These are phyloP conservation scores for Sinocyclocheilus rhinocerous DNA, from an alignment of 2,113 vertebrate genomes.

Conservation along the genomic window DNA sequence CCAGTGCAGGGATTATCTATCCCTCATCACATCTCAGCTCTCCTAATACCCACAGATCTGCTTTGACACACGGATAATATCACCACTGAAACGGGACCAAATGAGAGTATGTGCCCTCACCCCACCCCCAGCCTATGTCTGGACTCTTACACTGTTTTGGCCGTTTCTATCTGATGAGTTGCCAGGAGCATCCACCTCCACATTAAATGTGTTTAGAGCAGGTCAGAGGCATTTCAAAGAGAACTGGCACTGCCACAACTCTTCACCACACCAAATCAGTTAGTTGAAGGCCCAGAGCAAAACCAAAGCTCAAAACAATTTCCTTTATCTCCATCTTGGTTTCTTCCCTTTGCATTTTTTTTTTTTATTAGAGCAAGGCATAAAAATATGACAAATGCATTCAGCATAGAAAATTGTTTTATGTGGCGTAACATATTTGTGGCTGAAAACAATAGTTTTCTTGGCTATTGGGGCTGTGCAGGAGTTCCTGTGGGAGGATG, in stretches of 20 bases:
- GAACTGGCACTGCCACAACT: not conserved
- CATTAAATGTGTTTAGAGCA: conserved; percentile 31
- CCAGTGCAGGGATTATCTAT: conserved; percentile 50
- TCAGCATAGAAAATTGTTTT: conserved; percentile 47
- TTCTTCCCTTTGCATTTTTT: not conserved
- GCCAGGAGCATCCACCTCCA: conserved; percentile 28
- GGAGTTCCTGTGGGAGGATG: not conserved
- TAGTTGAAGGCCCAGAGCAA: conserved; percentile 10
- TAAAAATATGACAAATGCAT: conserved; percentile 46
- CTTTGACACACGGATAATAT: conserved; percentile 50
- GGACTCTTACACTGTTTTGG: conserved; percentile 3
- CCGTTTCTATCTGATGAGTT: conserved; percentile 39
- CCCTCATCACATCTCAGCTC: conserved; percentile 38
- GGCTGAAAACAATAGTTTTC: conserved; percentile 39
- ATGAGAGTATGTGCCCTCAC: not conserved
- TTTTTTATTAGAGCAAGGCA: conserved; percentile 24
- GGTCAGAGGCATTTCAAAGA: conserved; percentile 35
- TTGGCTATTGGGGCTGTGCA: conserved; percentile 6
- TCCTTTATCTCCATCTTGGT: conserved; percentile 18
- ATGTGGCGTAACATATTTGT: conserved; percentile 14
- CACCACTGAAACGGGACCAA: conserved; percentile 29
- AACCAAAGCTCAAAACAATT: conserved; percentile 24
- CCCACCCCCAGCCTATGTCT: conserved; percentile 14
- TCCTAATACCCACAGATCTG: conserved; percentile 50
- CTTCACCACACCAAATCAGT: conserved; percentile 39